A percentile compares a stretch with the other conserved stretches of the same genome.
phyloP scores from a whole-genome alignment of 2,797 vertebrate species.

The Fringilla coelebs region DNA sequence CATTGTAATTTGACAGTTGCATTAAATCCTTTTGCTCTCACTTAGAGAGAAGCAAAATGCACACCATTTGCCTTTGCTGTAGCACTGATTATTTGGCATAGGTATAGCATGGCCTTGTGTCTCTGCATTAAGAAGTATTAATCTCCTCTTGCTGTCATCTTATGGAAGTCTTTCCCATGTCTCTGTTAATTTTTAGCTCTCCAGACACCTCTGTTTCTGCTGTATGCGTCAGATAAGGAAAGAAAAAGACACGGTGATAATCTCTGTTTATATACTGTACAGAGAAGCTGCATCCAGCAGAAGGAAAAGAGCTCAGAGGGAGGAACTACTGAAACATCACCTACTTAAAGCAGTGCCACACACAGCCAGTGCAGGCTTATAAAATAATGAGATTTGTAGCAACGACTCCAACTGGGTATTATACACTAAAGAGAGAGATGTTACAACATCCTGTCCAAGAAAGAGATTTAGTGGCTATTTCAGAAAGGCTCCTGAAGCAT shows the following conservation, averaged over 20 bases:
- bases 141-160: neutral
- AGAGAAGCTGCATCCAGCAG: neutral
- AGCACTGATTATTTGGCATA: neutral
- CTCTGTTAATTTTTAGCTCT: conserved; percentile 7
- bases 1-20: neutral
- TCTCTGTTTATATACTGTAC: neutral
- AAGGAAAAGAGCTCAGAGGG: neutral
- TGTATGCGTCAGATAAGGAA: neutral
- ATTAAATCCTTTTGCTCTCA: neutral
- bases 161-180: neutral
- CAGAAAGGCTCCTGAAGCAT: conserved; percentile 40
- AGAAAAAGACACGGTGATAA: neutral
- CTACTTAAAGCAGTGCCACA: conserved; percentile 6
- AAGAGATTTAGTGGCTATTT: conserved; percentile 34
- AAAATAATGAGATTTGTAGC: conserved; percentile 35
- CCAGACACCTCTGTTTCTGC: conserved; percentile 27
- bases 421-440: conserved; percentile 38
- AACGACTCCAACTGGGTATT: neutral
- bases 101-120: neutral
- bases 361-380: neutral
- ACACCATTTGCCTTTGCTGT: neutral
- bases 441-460: neutral
- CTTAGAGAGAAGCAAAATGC: neutral
- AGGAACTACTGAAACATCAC: neutral
- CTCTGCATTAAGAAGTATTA: neutral